Base-by-base conservation (phyloP, 2,797 vertebrate species). In the Saxicola maurus region DNA sequence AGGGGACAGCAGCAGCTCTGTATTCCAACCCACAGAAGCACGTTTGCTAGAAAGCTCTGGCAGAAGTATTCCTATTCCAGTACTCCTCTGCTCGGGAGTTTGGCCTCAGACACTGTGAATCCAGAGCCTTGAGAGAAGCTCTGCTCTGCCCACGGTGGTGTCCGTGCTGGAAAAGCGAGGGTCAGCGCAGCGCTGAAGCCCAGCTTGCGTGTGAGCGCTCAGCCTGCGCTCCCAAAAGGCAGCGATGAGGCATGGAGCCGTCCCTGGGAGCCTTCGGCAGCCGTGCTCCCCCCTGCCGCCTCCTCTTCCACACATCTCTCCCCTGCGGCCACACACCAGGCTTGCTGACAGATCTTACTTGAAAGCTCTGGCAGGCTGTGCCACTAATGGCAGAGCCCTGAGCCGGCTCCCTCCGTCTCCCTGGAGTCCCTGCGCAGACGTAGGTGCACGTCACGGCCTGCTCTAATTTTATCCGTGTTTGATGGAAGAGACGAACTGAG, bases 381-480 rank as follows among this genome's bases (percentile, higher is more conserved):
- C 88, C 30, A 83, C 94, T 91, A 73, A 94, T 96, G 96, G 97
- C 96, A 96, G 94, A 95, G 89, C 89, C 92, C 84, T 8, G 93
- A 95, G 96, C 87, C 86, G 87, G 87, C 92, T 96, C 96, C 93
- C 79, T 64, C 95, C 8, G 90, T 96, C 96, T 97, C 98, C 98
- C 98, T 97, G 98, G 98, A 98, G 98, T 97, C 97, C 98, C 97
- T 96, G 96, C 90, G 97, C 95, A 98, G 98, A 99, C 98, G 98
- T 97, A 98, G 97, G 97, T 97, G 97, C 97, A 96, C 98, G 98
- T 99, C 98, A 99, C 96, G 91, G 97, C 97, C 96, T 97, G 97
- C 97, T 98, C 98, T 99, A 99, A 99, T 98, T 99, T 99, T 99
- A 98, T 98, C 98, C 96, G 82, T 90, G 97, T 98, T 95, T 98